phyloP scores from a whole-genome alignment of 2,888 invertebrate genomes.

The Xestia xanthographa region DNA sequence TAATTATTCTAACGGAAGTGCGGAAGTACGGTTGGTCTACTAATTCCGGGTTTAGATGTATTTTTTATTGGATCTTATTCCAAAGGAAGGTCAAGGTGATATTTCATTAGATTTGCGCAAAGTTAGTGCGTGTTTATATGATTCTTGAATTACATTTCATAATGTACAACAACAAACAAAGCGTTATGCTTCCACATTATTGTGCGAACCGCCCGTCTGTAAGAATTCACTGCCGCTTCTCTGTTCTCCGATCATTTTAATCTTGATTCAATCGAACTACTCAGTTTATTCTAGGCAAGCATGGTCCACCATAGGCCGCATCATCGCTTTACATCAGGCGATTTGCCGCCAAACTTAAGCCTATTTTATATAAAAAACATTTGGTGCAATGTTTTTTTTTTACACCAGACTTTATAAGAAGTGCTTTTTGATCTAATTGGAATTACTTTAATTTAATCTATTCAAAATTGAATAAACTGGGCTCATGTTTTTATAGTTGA shows the following conservation, averaged over 20 bases:
- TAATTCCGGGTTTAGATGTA: constrained; percentile 50
- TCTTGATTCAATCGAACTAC: no score
- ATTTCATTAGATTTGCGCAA: background rate
- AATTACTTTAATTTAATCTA: background rate
- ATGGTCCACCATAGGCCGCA: no score
- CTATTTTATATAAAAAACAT: no score
- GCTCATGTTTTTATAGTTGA: background rate
- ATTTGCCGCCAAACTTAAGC: no score
- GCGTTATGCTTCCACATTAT: no score
- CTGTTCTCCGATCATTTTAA: no score
- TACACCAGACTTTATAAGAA: background rate
- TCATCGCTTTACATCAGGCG: no score
- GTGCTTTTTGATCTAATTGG: background rate
- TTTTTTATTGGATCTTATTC: background rate
- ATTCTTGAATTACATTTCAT: background rate
- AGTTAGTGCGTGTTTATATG: background rate
- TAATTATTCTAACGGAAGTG: constrained; percentile 52
- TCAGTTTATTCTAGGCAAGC: no score
- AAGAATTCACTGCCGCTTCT: no score
- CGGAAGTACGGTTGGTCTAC: constrained; percentile 36
- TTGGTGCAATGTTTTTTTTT: no score
- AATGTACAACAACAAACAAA: background rate
- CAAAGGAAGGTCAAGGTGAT: constrained; percentile 36
- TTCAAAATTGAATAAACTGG: background rate
- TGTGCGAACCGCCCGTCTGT: no score